A percentile compares a stretch with the other conserved stretches of the same genome.
phyloP scores from a whole-genome alignment of 2,888 invertebrate species.

The Sacculina carcini region DNA sequence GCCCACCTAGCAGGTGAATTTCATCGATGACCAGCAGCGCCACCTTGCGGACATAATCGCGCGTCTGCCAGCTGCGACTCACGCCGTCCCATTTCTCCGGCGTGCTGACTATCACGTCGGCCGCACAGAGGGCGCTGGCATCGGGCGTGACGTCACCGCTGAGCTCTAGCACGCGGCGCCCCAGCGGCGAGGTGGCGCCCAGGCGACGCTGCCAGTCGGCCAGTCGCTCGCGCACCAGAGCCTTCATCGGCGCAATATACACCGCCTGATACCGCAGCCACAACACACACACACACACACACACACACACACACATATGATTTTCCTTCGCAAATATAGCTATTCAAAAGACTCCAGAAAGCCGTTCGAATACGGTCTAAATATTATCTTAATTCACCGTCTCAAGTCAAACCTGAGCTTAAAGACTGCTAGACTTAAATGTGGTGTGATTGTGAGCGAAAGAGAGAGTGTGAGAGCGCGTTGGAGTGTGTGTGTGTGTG shows the following conservation, averaged over 20 bases:
- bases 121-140: slow-evolving; percentile 44
- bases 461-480: no score
- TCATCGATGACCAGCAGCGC: slow-evolving; percentile 88
- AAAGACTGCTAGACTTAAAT: no score
- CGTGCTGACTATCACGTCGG: slow-evolving; percentile 89
- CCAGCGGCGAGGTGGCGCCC: slow-evolving; percentile 36
- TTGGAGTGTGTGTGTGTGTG: no score
- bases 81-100: slow-evolving; percentile 99
- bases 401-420: no score
- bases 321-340: no score
- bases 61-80: slow-evolving; percentile 88
- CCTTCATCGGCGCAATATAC: slow-evolving; percentile 94
- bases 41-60: slow-evolving; percentile 73
- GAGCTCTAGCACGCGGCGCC: slow-evolving; percentile 69
- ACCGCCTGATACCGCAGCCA: slow-evolving; percentile 35
- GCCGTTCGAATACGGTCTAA: no score
- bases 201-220: slow-evolving; percentile 75
- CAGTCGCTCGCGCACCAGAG: slow-evolving; percentile 82
- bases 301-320: no score
- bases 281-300: no score
- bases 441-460: no score
- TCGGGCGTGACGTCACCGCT: slow-evolving; percentile 83
- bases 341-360: background rate
- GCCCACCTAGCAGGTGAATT: slow-evolving; percentile 82
- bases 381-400: no score